Percentiles rank a stretch among this genome's conserved stretches.
Evolutionary conservation across 2,888 invertebrate genomes (phyloP).

Genomic region (Lapara coniferarum): DNA sequence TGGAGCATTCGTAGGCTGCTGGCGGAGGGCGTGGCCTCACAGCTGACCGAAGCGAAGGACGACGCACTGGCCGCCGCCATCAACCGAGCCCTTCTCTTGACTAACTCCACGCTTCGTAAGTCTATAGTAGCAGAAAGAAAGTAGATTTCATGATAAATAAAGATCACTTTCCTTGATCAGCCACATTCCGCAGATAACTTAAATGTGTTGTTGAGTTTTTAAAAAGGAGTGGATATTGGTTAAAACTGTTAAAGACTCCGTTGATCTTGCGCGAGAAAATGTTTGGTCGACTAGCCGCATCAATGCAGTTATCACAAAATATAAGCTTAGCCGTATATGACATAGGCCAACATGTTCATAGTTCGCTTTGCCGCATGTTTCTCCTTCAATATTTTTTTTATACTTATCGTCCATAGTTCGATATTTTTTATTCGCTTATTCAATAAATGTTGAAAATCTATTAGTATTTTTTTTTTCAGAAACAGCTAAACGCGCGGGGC

Average conservation of each 20-base stretch:
- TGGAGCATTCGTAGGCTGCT: not conserved
- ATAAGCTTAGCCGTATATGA: not conserved
- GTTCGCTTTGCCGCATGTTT: not conserved
- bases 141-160: no score
- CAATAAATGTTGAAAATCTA: not conserved
- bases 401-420: no score
- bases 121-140: no score
- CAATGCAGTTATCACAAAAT: not conserved
- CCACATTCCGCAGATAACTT: no score
- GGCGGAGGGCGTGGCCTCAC: not conserved
- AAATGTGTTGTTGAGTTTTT: no score
- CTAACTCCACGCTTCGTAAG: not conserved
- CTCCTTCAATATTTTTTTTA: no score
- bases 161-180: no score
- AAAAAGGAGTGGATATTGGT: no score
- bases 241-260: no score
- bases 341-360: not conserved
- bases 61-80: slow-evolving; percentile 2
- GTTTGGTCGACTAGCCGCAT: not conserved
- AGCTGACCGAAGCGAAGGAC: not conserved
- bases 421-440: no score
- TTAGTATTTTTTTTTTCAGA: not conserved
- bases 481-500: slow-evolving; percentile 4
- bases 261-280: not conserved
- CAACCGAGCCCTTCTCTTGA: not conserved